Conservation (phyloP, 2,888 invertebrate genomes). For the Polietes domitor region DNA sequence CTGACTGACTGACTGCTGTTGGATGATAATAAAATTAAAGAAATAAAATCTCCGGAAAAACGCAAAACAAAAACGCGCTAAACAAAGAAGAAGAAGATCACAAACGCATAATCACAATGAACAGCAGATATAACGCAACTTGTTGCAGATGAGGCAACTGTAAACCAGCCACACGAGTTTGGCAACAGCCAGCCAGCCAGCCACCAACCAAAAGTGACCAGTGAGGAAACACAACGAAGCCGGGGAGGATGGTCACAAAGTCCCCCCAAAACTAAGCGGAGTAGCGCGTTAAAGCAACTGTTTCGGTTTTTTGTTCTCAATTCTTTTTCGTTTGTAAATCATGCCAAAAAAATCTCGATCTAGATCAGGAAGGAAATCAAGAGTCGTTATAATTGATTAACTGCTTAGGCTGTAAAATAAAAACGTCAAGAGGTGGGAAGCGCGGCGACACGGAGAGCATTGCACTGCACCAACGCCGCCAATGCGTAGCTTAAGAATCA, state of each 20-base stretch:
- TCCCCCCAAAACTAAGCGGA: background rate
- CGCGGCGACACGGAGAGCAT: slow-evolving; percentile 13
- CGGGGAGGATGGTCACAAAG: background rate
- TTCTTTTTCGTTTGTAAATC: slow-evolving; percentile 15
- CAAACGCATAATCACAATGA: slow-evolving; percentile 27
- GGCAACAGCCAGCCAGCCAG: background rate
- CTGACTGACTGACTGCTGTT: background rate
- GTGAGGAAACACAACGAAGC: background rate
- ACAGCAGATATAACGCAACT: slow-evolving; percentile 23
- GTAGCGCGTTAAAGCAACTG: slow-evolving; percentile 19
- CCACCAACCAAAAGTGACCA: background rate
- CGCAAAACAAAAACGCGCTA: background rate
- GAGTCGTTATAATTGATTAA: slow-evolving; percentile 80
- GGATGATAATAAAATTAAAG: background rate
- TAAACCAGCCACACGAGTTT: slow-evolving; percentile 37
- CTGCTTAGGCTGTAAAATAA: slow-evolving; percentile 70
- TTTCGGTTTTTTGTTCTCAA: background rate
- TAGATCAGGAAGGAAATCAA: slow-evolving; percentile 80
- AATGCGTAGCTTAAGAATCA: slow-evolving; percentile 26
- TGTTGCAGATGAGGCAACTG: slow-evolving; percentile 18
- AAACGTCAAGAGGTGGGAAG: slow-evolving; percentile 24
- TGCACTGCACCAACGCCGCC: slow-evolving; percentile 12
- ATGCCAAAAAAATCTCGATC: slow-evolving; percentile 72
- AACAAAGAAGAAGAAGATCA: background rate
- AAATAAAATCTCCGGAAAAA: background rate